Base-by-base conservation (phyloP, 2,797 vertebrate species). In the Phoxinus dragarum region DNA sequence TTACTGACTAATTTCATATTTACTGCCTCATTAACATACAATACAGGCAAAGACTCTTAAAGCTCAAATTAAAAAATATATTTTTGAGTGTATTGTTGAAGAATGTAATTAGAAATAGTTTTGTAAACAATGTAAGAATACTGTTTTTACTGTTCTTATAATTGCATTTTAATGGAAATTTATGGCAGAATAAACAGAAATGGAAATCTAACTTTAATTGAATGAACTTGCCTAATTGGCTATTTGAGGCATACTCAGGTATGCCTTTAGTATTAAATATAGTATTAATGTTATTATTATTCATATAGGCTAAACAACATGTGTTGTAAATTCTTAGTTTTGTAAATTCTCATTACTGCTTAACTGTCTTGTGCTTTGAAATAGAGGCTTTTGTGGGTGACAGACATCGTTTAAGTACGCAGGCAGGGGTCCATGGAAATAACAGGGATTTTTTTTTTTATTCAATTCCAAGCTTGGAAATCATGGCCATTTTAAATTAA, bases 91-190 rank as follows among this genome's bases (percentile, higher is more conserved):
- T 44, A 9, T 27, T 84, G 56, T 66, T 79, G 40, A 59, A 79
- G 34, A 38, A 73, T 72, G 23, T 14, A 66, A 42, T 56, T n/a
- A 21, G 17, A 84, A 31, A 64, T 3, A 69, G 38, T 79, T 82
- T 74, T 80, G 49, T 69, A 77, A 71, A 76, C 77, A 36, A 36
- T 82, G 44, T 64, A 59, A 31, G 31, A 80, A 52, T 52, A 11
- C 10, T 42, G 12, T 42, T 23, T 8, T 61, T 77, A 16, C 10
- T 6, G 40, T 66, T 80, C 34, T 19, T 23, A 23, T 1, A 10
- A 81, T 71, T 54, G 12, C 36, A 40, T 71, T 67, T 71, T 6
- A 17, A 36, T 42, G 40, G 14, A 54, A 75, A 75, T 75, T 14
- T 5, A 36, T 19, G 31, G 21, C 11, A 56, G 10, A 38, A 7